Base-by-base conservation (phyloP, 2,113 vertebrate genomes). In the Tupaia chinensis region DNA sequence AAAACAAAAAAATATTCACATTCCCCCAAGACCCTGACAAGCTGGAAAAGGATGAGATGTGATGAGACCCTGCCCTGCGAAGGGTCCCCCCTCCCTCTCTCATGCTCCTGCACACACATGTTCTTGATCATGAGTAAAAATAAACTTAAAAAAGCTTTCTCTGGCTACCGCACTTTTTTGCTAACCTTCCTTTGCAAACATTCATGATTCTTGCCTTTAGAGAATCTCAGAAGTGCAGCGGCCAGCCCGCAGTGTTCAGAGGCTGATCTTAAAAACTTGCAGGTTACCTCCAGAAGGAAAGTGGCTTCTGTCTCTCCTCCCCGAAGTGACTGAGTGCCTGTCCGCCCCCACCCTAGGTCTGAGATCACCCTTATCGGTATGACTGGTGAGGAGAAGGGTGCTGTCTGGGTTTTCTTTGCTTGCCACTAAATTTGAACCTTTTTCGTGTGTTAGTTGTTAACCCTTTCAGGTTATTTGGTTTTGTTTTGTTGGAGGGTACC, bases 111-210 rank as follows among this genome's bases (percentile, higher is more conserved):
- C 44, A 44, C 44, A 44, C 44, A 44, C 44, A 5, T 44, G 44
- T 3, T 44, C 44, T 44, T 3, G 3, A 44, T 44, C 44, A 44
- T 44, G 44, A 44, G 44, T 44, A 44, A 44, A 44, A 44, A 44
- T 44, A 44, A 44, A 44, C 44, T 44, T 44, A 44, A 44, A 44
- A 44, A 44, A 44, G 44, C 3, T 78, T 89, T 72, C 68, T 89
- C 85, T 66, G 78, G 34, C 73, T 70, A 69, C 34, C 80, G 27
- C 44, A 73, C 44, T 19, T 66, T 72, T 72, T 87, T 70, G 70
- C 34, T 84, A 65, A 88, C 25, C 63, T n/a, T 34, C 73, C 27
- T 88, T 93, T 93, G 68, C 78, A 80, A 63, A 93, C 16, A 56
- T 54, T 29, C 16, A 3, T 12, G 58, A 58, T 61, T 58, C 74